Percentiles rank a stretch among this genome's conserved stretches.
Conservation (phyloP, 1,140 invertebrate species). For the Drosophila carrolli region DNA sequence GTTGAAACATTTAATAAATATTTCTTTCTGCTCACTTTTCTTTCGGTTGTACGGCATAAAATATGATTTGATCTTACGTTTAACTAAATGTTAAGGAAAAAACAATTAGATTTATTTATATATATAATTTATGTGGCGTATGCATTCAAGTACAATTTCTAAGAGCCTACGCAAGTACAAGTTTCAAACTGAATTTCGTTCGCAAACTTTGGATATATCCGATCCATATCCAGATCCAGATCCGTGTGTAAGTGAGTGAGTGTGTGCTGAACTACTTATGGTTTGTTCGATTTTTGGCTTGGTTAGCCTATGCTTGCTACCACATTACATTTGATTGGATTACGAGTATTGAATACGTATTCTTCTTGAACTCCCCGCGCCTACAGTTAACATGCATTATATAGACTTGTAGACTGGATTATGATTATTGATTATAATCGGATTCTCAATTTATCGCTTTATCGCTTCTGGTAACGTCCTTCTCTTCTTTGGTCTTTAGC, state of each 20-base stretch:
- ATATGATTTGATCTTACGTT: conserved; percentile 72
- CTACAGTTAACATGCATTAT: conserved; percentile 35
- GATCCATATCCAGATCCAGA: conserved; percentile 8
- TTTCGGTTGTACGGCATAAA: conserved; percentile 68
- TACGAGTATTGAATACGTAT: conserved; percentile 48
- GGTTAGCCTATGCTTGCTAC: conserved; percentile 35
- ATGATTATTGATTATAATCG: conserved; percentile 35
- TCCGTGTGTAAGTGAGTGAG: conserved; percentile 8
- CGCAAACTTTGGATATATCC: conserved; percentile 48
- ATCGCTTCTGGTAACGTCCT: background rate
- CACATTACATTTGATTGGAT: conserved; percentile 51
- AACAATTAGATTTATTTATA: conserved; percentile 57
- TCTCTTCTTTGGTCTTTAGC: conserved; percentile 60
- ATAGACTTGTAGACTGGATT: conserved; percentile 35
- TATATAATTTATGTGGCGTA: conserved; percentile 12
- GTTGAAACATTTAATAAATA: conserved; percentile 81
- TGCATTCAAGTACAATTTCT: conserved; percentile 41
- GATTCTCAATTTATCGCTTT: conserved; percentile 31
- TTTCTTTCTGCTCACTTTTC: conserved; percentile 31
- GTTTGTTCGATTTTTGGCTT: conserved; percentile 23
- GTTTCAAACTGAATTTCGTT: conserved; percentile 54
- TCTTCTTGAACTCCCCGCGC: conserved; percentile 27
- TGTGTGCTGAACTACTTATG: conserved; percentile 50
- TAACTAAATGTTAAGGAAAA: conserved; percentile 73
- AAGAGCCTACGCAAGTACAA: conserved; percentile 44